Evolutionary conservation across 2,113 vertebrate genomes (phyloP).

Genomic region (Nothoprocta pentlandii): DNA sequence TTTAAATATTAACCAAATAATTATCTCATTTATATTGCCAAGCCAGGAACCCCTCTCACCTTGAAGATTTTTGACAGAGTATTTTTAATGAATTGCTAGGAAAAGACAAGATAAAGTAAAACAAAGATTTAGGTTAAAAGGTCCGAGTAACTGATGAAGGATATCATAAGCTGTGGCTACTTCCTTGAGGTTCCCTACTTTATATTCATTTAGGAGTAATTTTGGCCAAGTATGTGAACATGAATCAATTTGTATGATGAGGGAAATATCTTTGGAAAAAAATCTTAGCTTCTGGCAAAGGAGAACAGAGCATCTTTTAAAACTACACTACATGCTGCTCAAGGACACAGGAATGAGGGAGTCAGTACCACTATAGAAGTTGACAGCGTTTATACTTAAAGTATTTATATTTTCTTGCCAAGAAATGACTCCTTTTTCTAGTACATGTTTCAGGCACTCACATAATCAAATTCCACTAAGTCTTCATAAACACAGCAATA

Average conservation of each 20-base stretch:
- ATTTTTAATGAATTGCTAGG: constrained; percentile 4
- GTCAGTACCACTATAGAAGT: neutral
- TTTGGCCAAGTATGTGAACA: constrained; percentile 2
- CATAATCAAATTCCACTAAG: neutral
- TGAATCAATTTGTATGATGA: constrained; percentile 8
- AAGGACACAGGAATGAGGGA: neutral
- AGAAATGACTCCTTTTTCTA: neutral
- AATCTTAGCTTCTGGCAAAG: neutral
- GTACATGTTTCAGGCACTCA: neutral
- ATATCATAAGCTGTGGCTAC: neutral
- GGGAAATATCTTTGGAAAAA: neutral
- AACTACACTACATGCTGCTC: neutral
- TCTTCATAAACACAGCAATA: neutral
- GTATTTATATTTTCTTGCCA: neutral
- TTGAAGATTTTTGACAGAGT: neutral
- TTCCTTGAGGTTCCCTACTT: neutral
- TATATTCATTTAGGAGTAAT: constrained; percentile 33
- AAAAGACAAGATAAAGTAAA: constrained; percentile 18
- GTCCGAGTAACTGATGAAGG: constrained; percentile 19
- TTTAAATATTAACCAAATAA: neutral
- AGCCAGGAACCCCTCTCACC: neutral
- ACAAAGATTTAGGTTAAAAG: constrained; percentile 24
- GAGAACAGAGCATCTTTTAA: neutral
- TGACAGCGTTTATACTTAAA: neutral
- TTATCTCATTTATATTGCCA: neutral